Conservation (phyloP, 2,797 vertebrate species). For the Tenualosa thibaudeaui region DNA sequence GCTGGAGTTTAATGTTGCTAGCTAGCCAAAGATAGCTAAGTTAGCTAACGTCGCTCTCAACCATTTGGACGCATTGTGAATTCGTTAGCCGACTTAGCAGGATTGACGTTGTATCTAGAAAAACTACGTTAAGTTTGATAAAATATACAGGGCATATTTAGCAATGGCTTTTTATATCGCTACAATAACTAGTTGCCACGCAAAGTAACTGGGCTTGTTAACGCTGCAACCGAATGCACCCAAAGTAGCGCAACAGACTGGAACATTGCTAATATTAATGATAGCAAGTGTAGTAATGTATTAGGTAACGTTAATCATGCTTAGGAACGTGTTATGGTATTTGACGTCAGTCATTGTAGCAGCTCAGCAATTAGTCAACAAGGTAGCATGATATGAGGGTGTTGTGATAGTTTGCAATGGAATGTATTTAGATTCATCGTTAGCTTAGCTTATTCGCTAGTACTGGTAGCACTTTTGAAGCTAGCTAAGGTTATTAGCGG, state of each 20-base stretch:
- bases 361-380: not conserved
- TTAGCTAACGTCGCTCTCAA: not conserved
- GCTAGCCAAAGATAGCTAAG: not conserved
- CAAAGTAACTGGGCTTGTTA: not conserved
- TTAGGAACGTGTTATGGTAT: not conserved
- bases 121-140: not conserved
- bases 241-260: not conserved
- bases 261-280: not conserved
- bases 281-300: not conserved
- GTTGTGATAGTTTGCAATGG: not conserved
- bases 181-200: not conserved
- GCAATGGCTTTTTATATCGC: not conserved
- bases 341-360: not conserved
- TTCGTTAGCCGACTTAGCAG: not conserved
- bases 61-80: not conserved
- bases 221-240: not conserved
- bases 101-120: not conserved
- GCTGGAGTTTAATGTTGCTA: not conserved
- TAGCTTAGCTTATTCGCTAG: not conserved
- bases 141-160: not conserved
- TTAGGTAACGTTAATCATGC: not conserved
- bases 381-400: not conserved
- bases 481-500: not conserved
- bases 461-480: not conserved
- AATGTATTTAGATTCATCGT: not conserved